A percentile compares a stretch with the other conserved stretches of the same genome.
These are phyloP conservation scores for Zosterops lateralis DNA, from an alignment of 2,113 vertebrate genomes.

Conservation along the genomic window DNA sequence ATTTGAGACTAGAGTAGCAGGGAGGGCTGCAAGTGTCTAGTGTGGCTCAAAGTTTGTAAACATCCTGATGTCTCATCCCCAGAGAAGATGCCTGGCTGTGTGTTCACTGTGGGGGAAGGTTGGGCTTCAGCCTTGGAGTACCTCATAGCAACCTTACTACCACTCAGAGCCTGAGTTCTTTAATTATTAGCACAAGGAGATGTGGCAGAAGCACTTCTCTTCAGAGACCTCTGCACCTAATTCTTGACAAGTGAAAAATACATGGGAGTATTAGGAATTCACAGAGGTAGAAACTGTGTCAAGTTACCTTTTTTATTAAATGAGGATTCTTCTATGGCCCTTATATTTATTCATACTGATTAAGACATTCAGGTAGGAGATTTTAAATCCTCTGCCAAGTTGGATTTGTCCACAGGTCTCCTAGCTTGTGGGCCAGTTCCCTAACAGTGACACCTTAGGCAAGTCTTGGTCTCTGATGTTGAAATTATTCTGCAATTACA, in stretches of 20 bases:
- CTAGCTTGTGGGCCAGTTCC: neutral
- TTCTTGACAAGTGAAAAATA: neutral
- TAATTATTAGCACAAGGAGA: neutral
- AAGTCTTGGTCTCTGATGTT: neutral
- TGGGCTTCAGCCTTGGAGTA: neutral
- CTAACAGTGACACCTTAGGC: neutral
- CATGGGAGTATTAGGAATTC: neutral
- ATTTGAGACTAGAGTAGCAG: neutral
- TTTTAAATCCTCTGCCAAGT: neutral
- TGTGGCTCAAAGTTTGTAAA: neutral
- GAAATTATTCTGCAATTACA: neutral
- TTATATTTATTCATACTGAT: neutral
- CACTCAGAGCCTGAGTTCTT: neutral
- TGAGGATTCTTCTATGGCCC: neutral
- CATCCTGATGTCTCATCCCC: neutral
- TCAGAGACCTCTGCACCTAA: neutral
- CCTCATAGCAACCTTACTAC: neutral
- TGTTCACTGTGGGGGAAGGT: neutral
- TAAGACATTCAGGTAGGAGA: neutral
- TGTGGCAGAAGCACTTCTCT: neutral
- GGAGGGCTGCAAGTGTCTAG: neutral
- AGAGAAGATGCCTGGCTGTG: neutral
- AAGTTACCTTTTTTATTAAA: neutral
- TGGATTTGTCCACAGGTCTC: neutral
- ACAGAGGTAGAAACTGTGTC: neutral